Evolutionary conservation across 2,888 invertebrate species (phyloP), one percentile per base, ranked within the genome.

Genomic region (Melinaea menophilus): DNA sequence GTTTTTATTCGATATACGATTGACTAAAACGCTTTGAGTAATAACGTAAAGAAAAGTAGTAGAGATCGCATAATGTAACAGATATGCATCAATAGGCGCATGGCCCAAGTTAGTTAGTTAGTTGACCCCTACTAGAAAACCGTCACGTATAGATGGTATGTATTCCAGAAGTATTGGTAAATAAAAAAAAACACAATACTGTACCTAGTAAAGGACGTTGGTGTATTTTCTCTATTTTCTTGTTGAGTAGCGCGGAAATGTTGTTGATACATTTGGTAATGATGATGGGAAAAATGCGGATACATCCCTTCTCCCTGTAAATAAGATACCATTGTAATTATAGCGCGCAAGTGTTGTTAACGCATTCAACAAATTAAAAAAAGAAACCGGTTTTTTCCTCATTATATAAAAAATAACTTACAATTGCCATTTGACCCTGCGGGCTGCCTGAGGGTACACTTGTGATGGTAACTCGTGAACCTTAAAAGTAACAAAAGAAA

Each of bases 341-440:
- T 37, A 37, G 37, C 37, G 4, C 37, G 37, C 37, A 37, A 41
- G 7, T 41, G 7, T 41, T 11, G 41, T 41, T 4, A 5, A 4
- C 4, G 4, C 37, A 5, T 37, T 37, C 2, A 37, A 37, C 5
- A 37, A 37, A 5, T 5, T 37, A 2, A 37, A 37, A 37, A 37
- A 37, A 22, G 22, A 22, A 22, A 22, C 22, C 22, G 22, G 22
- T 22, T 22, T 41, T 9, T 11, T 41, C 7, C 41, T 41, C 41
- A 9, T 41, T 45, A 55, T 55, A 34, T 63, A 51, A 55, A 67
- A 31, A 35, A 13, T 13, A 12, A 80, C 94, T 94, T 90, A 96
- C 96, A 94, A 96, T 84, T 79, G 84, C 78, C 55, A 92, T 86
- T 79, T 90, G 92, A 70, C 92, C 92, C 77, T 92, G 94, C 4